phyloP scores from a whole-genome alignment of 2,113 vertebrate species.

The Antennarius striatus region DNA sequence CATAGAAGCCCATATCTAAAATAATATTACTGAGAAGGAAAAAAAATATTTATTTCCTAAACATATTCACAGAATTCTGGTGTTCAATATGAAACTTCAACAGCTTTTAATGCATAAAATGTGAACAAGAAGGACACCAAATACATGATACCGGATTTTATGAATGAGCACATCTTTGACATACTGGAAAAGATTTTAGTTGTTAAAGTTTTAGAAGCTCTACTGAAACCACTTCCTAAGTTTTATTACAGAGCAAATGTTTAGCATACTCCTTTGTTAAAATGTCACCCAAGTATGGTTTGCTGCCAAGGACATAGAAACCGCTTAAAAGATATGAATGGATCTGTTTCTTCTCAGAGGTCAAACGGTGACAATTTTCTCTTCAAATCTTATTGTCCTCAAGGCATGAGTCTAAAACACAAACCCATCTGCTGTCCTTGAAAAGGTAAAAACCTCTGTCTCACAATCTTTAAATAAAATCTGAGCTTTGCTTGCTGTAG shows the following conservation, averaged over 20 bases:
- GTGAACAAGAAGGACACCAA: no score
- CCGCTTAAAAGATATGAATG: conserved; percentile 54
- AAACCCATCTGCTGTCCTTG: conserved; percentile 65
- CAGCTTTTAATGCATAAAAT: no score
- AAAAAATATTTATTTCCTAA: no score
- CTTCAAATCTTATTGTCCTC: conserved; percentile 63
- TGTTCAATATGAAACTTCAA: no score
- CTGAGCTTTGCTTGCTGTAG: conserved; percentile 56
- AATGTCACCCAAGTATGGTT: conserved; percentile 29
- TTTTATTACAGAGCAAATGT: conserved; percentile 26
- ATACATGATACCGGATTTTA: no score
- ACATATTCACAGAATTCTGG: no score
- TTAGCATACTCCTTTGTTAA: conserved; percentile 28
- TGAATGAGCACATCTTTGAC: no score
- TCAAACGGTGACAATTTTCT: conserved; percentile 60
- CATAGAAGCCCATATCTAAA: no score
- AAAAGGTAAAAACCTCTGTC: conserved; percentile 69
- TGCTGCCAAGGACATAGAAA: conserved; percentile 34
- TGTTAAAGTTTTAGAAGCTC: not conserved
- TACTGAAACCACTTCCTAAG: not conserved
- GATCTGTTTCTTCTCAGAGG: conserved; percentile 60
- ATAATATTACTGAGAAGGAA: no score
- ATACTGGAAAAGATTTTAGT: not conserved
- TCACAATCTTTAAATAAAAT: conserved; percentile 69
- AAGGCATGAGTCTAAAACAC: conserved; percentile 58